These are phyloP conservation scores for Priocnemis perturbator DNA, from an alignment of 2,888 invertebrate genomes.

Conservation along the genomic window DNA sequence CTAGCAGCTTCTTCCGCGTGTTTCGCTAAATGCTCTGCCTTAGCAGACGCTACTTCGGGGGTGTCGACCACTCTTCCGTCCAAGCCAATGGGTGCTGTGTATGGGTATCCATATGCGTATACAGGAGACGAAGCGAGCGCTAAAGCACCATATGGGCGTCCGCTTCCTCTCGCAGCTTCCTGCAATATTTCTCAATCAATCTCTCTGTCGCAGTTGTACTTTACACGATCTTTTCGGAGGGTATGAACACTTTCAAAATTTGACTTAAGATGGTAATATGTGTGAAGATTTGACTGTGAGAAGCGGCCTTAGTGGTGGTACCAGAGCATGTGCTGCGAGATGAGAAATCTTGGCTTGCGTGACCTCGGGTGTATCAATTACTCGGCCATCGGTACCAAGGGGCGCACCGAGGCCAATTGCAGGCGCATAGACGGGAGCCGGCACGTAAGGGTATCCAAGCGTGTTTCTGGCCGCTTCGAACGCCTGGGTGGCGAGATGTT, in stretches of 20 bases:
- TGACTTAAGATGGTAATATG: no score
- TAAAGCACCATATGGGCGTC: slow-evolving; percentile 64
- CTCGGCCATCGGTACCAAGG: slow-evolving; percentile 65
- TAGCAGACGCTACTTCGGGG: slow-evolving; percentile 70
- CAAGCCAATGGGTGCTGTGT: slow-evolving; percentile 62
- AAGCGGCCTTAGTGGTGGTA: no score
- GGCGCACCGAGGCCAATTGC: slow-evolving; percentile 60
- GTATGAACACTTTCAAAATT: no score
- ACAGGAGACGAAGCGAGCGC: slow-evolving; percentile 56
- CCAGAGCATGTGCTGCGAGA: slow-evolving; percentile 62
- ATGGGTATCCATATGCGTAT: slow-evolving; percentile 62
- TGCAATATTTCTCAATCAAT: slow-evolving; percentile 14
- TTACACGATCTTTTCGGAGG: no score
- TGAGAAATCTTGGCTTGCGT: slow-evolving; percentile 69
- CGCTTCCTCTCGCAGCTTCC: slow-evolving; percentile 54
- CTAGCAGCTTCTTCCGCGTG: slow-evolving; percentile 58
- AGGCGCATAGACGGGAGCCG: slow-evolving; percentile 41
- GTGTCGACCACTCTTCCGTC: slow-evolving; percentile 69
- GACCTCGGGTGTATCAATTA: slow-evolving; percentile 70
- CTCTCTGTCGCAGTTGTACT: neutral
- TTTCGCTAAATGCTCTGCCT: slow-evolving; percentile 65
- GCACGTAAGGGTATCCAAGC: slow-evolving; percentile 43
- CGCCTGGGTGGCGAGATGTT: slow-evolving; percentile 73
- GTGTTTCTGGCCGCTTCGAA: slow-evolving; percentile 68
- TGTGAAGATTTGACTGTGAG: no score